Conservation (phyloP, 2,797 vertebrate species). For the Tympanoctomys barrerae region DNA sequence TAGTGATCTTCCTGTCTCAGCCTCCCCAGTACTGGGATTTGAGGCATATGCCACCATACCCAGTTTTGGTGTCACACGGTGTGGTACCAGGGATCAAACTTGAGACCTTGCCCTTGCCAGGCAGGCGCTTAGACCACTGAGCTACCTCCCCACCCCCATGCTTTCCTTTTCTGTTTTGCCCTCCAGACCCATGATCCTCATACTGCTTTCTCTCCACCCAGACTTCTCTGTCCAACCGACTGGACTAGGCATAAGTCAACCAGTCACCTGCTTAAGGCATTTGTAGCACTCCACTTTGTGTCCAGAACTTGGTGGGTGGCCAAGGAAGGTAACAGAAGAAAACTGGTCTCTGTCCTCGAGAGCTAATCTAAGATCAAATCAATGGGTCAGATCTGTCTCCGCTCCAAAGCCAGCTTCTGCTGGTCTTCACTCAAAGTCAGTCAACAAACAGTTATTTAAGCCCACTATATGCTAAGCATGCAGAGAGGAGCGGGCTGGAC, state of each 20-base stretch:
- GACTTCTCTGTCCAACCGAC: too few relatives aligned
- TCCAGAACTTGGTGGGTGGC: too few relatives aligned
- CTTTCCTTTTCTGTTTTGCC: neutral
- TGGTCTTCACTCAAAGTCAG: neutral
- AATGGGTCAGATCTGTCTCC: neutral
- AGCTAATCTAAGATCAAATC: neutral
- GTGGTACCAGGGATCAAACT: too few relatives aligned
- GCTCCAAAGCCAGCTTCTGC: neutral
- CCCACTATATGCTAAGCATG: neutral
- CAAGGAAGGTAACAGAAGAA: constrained; percentile 23
- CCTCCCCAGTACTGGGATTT: too few relatives aligned
- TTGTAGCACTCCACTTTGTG: neutral
- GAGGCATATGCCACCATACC: too few relatives aligned
- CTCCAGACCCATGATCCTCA: neutral
- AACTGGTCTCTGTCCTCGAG: neutral
- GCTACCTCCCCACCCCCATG: too few relatives aligned
- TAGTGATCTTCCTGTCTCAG: too few relatives aligned
- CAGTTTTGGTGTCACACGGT: too few relatives aligned
- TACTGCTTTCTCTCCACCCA: neutral
- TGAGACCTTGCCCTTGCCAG: too few relatives aligned
- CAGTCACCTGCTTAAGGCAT: neutral
- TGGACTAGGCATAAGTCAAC: neutral
- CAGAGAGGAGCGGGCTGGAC: neutral
- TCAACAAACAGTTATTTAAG: neutral
- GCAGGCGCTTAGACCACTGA: too few relatives aligned